Percentiles rank a stretch among this genome's conserved stretches.
Conservation (phyloP, 2,888 invertebrate species). For the Cyclophora punctaria region DNA sequence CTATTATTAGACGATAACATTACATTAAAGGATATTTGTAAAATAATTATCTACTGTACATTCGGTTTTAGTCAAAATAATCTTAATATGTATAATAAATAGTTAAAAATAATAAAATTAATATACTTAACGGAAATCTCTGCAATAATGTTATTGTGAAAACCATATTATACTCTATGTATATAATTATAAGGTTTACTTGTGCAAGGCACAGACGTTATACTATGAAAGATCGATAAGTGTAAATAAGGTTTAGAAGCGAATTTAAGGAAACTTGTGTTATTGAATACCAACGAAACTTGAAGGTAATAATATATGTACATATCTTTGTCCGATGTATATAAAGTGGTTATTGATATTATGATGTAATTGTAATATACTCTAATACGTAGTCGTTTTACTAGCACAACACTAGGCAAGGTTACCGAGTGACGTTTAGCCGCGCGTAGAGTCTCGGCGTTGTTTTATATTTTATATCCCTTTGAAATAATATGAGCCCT, state of each 20-base stretch:
- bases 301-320: slow-evolving; percentile 33
- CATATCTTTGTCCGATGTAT: slow-evolving; percentile 54
- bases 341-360: slow-evolving; percentile 23
- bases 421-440: slow-evolving; percentile 16
- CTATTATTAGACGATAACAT: slow-evolving; percentile 9
- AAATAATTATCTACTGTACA: slow-evolving; percentile 10
- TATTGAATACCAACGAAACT: slow-evolving; percentile 44
- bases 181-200: slow-evolving; percentile 36
- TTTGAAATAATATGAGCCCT: slow-evolving; percentile 73
- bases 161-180: slow-evolving; percentile 12
- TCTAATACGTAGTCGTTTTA: slow-evolving; percentile 22
- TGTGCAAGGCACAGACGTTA: slow-evolving; percentile 49
- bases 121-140: slow-evolving; percentile 8
- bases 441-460: slow-evolving; percentile 17
- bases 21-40: slow-evolving; percentile 11
- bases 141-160: slow-evolving; percentile 13
- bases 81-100: slow-evolving; percentile 5
- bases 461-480: slow-evolving; percentile 52
- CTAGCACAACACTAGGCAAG: slow-evolving; percentile 11
- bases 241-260: slow-evolving; percentile 39
- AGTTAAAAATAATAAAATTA: slow-evolving; percentile 6
- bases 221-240: slow-evolving; percentile 20
- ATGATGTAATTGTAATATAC: slow-evolving; percentile 23
- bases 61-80: slow-evolving; percentile 3
- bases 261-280: slow-evolving; percentile 32